Evolutionary conservation across 2,797 vertebrate genomes (phyloP).

Genomic region (Labroides dimidiatus): DNA sequence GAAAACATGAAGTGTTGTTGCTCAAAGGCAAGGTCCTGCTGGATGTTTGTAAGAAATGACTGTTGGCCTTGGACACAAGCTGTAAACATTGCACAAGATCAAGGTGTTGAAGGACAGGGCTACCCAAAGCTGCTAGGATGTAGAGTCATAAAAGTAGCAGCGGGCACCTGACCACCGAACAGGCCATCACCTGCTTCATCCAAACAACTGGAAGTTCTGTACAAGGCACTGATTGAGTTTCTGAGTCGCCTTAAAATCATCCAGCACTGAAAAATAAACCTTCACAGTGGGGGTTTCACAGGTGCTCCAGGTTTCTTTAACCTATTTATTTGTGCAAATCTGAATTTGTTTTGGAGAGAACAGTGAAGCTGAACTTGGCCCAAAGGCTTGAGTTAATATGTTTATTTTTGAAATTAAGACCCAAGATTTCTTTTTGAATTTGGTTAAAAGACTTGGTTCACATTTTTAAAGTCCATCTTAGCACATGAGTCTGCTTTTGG

Average conservation of each 20-base stretch:
- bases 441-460: constrained; percentile 14
- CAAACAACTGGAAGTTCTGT: constrained; percentile 45
- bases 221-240: constrained; percentile 31
- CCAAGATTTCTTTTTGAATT: constrained; percentile 23
- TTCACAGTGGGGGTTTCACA: constrained; percentile 34
- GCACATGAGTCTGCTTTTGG: background rate
- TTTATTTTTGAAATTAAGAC: constrained; percentile 38
- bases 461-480: background rate
- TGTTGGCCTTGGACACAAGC: constrained; percentile 66
- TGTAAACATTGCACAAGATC: constrained; percentile 67
- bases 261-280: constrained; percentile 60
- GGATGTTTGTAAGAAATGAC: constrained; percentile 45
- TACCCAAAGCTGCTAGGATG: constrained; percentile 62
- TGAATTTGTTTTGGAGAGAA: constrained; percentile 46
- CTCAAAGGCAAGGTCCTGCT: constrained; percentile 30
- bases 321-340: constrained; percentile 50
- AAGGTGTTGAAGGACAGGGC: constrained; percentile 69
- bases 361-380: constrained; percentile 30
- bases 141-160: constrained; percentile 52
- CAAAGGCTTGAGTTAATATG: constrained; percentile 21
- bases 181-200: constrained; percentile 31
- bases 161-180: constrained; percentile 25
- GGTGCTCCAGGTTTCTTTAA: constrained; percentile 41
- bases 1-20: constrained; percentile 40
- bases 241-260: constrained; percentile 42